A percentile compares a stretch with the other conserved stretches of the same genome.
phyloP scores from a whole-genome alignment of 2,797 vertebrate genomes.

The Molossus molossus region DNA sequence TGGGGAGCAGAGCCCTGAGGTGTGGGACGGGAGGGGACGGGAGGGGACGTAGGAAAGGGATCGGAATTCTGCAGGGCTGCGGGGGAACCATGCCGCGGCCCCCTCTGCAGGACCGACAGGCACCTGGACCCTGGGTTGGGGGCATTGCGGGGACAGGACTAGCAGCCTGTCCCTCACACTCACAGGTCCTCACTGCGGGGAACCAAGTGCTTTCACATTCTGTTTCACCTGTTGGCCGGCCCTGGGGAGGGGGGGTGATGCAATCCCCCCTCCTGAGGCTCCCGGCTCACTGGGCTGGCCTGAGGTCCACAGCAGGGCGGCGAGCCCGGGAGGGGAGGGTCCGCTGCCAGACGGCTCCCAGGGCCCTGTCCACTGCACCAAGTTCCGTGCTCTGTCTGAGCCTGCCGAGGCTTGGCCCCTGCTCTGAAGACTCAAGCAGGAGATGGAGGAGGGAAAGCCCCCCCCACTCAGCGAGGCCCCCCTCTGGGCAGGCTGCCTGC shows the following conservation, averaged over 20 bases:
- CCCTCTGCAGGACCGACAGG: neutral
- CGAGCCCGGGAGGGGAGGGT: neutral
- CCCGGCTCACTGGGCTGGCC: neutral
- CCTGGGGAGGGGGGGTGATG: neutral
- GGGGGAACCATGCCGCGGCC: neutral
- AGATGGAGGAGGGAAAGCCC: neutral
- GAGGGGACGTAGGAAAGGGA: neutral
- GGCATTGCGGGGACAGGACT: neutral
- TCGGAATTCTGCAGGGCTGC: neutral
- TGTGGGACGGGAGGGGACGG: neutral
- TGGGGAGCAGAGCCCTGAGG: neutral
- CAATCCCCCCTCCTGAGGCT: neutral
- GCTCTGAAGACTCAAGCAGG: neutral
- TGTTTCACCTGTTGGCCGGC: neutral
- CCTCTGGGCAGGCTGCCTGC: neutral
- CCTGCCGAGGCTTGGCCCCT: neutral
- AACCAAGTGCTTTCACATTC: neutral
- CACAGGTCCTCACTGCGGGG: neutral
- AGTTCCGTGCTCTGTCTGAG: neutral
- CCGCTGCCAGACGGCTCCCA: neutral
- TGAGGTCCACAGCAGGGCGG: neutral
- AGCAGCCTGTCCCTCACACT: neutral
- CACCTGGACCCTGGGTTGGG: neutral
- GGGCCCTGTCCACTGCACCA: too few species aligned
- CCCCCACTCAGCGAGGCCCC: neutral